Base-by-base conservation (phyloP, 2,888 invertebrate species). In the Acrobasis consociella region DNA sequence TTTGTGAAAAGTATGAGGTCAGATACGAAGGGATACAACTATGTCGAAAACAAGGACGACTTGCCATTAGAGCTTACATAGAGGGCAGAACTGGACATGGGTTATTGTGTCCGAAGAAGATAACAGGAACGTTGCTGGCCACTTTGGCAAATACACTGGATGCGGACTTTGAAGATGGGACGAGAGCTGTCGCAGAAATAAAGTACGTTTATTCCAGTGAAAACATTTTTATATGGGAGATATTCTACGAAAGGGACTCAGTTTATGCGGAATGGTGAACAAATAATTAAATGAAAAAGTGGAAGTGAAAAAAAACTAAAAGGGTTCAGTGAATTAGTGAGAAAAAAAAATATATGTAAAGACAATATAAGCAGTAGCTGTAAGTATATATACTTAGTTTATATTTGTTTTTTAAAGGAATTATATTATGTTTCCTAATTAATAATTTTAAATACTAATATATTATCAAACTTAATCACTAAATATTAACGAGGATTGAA, bases 151-250 rank as follows among this genome's bases (percentile, higher is more conserved):
- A 22, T 22, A 22, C 22, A 22, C 22, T 22, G 22, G 22, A 42
- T 42, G 42, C 42, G 42, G 42, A 42, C 42, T 42, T 42, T 42
- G 42, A 42, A 42, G 42, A 42, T 42, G 42, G 42, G 42, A 42
- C 42, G 42, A 42, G 42, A 42, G 42, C 42, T 42, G 42, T 42
- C 42, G 42, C 42, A 42, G 42, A 42, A 42, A 42, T 42, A 42
- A 42, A 42, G 42, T 42, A 42, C 42, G 42, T 42, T 42, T 42
- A 42, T 42, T 42, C 42, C 42, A 42, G 42, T 42, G 42, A 42
- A 42, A 42, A 42, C 42, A 42, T 42, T 42, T 42, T 42, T 42
- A 42, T 42, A 42, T 42, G 42, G 42, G 42, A 42, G 42, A 42
- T 42, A 42, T 42, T 42, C 42, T 42, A 10, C 42, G 42, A 42